Base-by-base conservation (phyloP, 1,140 invertebrate genomes). In the Ostrea denselamellosa region DNA sequence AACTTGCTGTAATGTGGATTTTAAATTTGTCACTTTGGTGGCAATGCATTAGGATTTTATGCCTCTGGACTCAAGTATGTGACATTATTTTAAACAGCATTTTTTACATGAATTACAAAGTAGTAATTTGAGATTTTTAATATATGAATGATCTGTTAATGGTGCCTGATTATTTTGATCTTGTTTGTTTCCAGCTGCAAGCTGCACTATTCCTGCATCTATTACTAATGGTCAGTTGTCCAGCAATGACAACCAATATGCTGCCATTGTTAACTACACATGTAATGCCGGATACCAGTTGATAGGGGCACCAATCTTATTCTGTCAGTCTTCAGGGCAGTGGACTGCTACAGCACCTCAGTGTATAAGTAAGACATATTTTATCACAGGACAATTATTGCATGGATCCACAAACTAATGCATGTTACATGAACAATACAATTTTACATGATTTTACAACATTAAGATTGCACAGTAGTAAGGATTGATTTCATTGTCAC, bases 271-370 rank as follows among this genome's bases (percentile, higher is more conserved):
- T 12, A 86, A 83, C n/a, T 93, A 91, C 65, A 65, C 83, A 12
- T 93, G 92, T 89, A 34, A 91, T 54, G 62, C 56, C 22, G 92
- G 92, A 2, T 93, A 92, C 85, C 87, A 93, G 54, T 44, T 93
- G 19, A 83, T 89, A 14, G 92, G 92, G 34, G 65, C 28, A 22
- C 86, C 92, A 34, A 89, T 90, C 54, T 71, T 90, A 14, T 90
- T 91, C 25, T 93, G 92, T 86, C 68, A 86, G n/a, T 91, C 91
- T 17, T 77, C 85, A 12, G 88, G 90, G n/a, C 28, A 71, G 3
- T 93, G 91, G 91, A 86, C 87, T 14, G 51, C 87, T 7, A 0
- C 68, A 8, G 12, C 68, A 10, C 92, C 92, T 44, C 56, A 86
- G 12, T 92, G 92, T 86, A 62, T 58, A 84, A 90, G 92, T 92